phyloP scores from a whole-genome alignment of 2,888 invertebrate species.

The Drosophila emarginata region DNA sequence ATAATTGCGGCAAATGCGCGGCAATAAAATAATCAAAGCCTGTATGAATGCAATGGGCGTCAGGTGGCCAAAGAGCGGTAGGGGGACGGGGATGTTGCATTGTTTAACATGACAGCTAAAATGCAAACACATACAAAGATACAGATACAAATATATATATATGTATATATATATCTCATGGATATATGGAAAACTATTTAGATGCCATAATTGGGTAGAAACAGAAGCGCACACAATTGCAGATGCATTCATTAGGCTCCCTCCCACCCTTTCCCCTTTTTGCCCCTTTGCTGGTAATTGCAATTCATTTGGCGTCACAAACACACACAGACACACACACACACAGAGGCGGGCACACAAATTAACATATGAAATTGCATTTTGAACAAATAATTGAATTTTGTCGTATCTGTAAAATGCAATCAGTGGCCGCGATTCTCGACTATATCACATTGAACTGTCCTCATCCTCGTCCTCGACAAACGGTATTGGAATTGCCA shows the following conservation, averaged over 20 bases:
- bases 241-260: conserved; percentile 41
- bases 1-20: conserved; percentile 76
- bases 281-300: conserved; percentile 21
- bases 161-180: conserved; percentile 18
- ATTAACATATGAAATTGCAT: conserved; percentile 77
- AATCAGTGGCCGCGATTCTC: conserved; percentile 49
- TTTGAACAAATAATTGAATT: conserved; percentile 77
- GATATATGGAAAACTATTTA: conserved; percentile 61
- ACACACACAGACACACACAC: conserved; percentile 5
- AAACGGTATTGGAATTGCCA: too few species aligned
- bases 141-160: background rate
- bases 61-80: background rate
- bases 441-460: conserved; percentile 10
- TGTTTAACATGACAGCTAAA: conserved; percentile 35
- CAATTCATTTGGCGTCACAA: conserved; percentile 23
- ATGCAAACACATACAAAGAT: conserved; percentile 8
- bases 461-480: conserved; percentile 15
- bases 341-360: conserved; percentile 21
- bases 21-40: conserved; percentile 76
- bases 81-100: background rate
- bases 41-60: conserved; percentile 50
- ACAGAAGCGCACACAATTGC: conserved; percentile 30
- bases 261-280: background rate
- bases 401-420: conserved; percentile 63
- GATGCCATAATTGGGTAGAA: conserved; percentile 70